These are phyloP conservation scores for Ormyrus labotus DNA, from an alignment of 2,888 invertebrate species.

Conservation along the genomic window DNA sequence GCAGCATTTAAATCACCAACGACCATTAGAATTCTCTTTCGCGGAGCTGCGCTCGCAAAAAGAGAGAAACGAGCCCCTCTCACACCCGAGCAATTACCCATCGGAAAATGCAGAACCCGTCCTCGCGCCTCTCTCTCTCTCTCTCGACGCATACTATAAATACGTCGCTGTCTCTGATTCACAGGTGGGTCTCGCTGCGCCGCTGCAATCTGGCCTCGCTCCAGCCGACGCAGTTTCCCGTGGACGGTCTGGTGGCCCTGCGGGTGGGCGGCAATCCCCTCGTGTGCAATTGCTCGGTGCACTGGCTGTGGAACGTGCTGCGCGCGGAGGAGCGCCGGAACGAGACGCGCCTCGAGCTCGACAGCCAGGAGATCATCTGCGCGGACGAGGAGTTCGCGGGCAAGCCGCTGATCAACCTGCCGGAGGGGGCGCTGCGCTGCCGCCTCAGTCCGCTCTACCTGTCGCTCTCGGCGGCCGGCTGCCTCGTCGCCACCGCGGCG, in stretches of 20 bases:
- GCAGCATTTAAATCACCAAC: too few relatives aligned
- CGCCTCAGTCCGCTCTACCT: constrained; percentile 71
- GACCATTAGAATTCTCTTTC: too few relatives aligned
- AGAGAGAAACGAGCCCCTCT: too few relatives aligned
- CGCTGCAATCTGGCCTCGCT: constrained; percentile 86
- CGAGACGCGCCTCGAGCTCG: constrained; percentile 72
- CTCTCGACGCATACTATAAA: neutral
- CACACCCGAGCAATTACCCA: too few relatives aligned
- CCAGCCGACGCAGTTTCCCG: constrained; percentile 88
- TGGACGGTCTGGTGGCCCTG: constrained; percentile 86
- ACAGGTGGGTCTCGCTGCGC: constrained; percentile 82
- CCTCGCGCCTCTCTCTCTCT: too few relatives aligned
- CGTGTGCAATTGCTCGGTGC: constrained; percentile 89
- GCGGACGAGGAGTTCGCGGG: constrained; percentile 72
- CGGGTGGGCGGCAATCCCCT: constrained; percentile 90
- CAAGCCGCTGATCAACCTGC: constrained; percentile 68
- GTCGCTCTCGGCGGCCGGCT: constrained; percentile 72
- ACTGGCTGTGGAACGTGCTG: constrained; percentile 89
- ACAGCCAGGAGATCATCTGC: constrained; percentile 70
- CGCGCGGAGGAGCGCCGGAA: constrained; percentile 73
- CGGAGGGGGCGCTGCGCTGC: constrained; percentile 70
- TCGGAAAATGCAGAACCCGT: too few relatives aligned
- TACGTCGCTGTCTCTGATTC: neutral
- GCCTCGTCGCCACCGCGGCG: constrained; percentile 69
- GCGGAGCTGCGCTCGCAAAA: too few relatives aligned